Evolutionary conservation across 2,888 invertebrate species (phyloP), one percentile per base, ranked within the genome.

Genomic region (Minunthozetes semirufus): DNA sequence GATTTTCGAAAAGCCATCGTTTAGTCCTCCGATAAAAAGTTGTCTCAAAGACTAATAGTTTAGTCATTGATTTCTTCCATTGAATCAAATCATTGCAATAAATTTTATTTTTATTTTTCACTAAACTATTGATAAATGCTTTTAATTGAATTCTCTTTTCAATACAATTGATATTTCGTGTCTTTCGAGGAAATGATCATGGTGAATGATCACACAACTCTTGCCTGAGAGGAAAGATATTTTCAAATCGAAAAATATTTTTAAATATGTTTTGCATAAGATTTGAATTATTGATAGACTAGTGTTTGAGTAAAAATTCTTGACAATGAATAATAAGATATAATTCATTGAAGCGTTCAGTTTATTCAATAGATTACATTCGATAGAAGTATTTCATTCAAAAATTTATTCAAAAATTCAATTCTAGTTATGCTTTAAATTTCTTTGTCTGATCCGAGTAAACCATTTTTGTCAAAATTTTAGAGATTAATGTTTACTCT

Each of bases 281-380:
- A 50, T 50, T 50, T 50, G 50, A 50, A 17, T 17, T 50, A 50
- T 50, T 19, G 50, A 50, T 50, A 19, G 50, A 50, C n/a, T 50
- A 50, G 19, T 19, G 19, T 50, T 50, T 50, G 50, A 2, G n/a
- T 6, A 50, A 17, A 50, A 50, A 17, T 50, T 50, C 50, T 11
- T 59, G 59, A 25, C 25, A 25, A 59, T 59, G 59, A 59, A 59
- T 59, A 59, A 59, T 59, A 27, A 59, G 59, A 59, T 59, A 59
- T 19, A 59, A 59, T 13, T 59, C 59, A 59, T 22, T 59, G 59
- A 59, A 59, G 59, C 59, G 59, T 59, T 59, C 27, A 42, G 59
- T 27, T 59, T 59, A 59, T 25, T 59, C 59, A 59, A 59, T 59
- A 59, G 25, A 59, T 59, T 59, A 59, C 19, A 25, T 59, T 59